Percentiles rank a stretch among this genome's conserved stretches.
These are phyloP conservation scores for Nycticorax nycticorax DNA, from an alignment of 2,113 vertebrate genomes.

Conservation along the genomic window DNA sequence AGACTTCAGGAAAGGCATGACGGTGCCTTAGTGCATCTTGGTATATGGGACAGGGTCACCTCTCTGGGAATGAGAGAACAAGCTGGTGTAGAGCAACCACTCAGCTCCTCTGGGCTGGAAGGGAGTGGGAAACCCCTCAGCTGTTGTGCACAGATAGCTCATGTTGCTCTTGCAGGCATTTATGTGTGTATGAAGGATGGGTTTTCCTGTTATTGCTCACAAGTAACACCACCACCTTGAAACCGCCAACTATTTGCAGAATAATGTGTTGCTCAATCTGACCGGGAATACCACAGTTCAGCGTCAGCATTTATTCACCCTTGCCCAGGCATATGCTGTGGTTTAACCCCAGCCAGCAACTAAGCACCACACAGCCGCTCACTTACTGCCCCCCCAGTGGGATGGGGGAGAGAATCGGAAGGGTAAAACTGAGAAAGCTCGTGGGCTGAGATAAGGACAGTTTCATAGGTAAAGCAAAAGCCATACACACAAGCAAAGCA, in stretches of 20 bases:
- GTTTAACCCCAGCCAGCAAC: too few species aligned
- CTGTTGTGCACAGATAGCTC: neutral
- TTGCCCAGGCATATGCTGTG: neutral
- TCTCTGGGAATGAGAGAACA: neutral
- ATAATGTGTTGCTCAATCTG: neutral
- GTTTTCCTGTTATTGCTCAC: neutral
- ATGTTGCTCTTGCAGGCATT: accelerated
- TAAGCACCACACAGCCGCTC: too few species aligned
- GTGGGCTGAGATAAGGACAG: too few species aligned
- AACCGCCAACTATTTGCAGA: neutral
- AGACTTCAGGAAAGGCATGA: neutral
- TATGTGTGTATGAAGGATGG: neutral
- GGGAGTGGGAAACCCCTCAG: neutral
- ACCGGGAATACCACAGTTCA: neutral
- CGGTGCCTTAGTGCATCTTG: neutral
- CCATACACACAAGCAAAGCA: too few species aligned
- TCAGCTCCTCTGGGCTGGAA: neutral
- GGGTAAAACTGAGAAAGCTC: too few species aligned
- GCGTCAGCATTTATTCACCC: neutral
- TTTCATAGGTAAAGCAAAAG: too few species aligned
- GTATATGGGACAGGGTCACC: neutral
- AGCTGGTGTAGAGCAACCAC: neutral
- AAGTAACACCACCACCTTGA: neutral
- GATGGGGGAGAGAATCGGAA: too few species aligned
- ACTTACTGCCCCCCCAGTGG: too few species aligned